These are phyloP conservation scores for Hippocampus comes DNA, from an alignment of 2,113 vertebrate genomes.

Conservation along the genomic window DNA sequence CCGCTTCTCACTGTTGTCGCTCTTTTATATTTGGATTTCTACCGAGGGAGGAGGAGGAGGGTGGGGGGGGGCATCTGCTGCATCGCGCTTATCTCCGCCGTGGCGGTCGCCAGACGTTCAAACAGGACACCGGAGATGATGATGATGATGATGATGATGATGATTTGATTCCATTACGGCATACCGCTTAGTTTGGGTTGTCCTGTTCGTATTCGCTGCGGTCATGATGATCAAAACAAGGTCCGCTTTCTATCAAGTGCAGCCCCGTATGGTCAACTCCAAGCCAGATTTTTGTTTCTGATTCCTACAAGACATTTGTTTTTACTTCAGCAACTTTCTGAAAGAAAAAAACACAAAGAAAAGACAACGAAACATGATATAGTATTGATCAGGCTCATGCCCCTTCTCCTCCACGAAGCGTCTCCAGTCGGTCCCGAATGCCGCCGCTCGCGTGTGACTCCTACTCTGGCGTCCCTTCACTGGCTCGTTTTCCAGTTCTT, in stretches of 20 bases:
- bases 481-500: no score
- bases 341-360: no score
- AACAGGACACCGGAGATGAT: neutral
- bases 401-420: no score
- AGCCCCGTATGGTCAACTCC: no score
- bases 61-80: conserved; percentile 53
- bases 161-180: conserved; percentile 3
- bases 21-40: conserved; percentile 64
- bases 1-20: conserved; percentile 55
- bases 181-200: neutral
- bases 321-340: no score
- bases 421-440: no score
- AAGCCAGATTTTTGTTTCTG: no score
- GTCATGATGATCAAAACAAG: neutral
- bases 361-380: no score
- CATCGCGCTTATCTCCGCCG: conserved; percentile 41
- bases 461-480: no score
- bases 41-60: conserved; percentile 22
- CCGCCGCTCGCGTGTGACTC: no score
- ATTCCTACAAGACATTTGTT: no score
- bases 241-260: neutral
- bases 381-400: no score
- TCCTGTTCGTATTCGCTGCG: neutral
- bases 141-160: neutral
- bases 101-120: conserved; percentile 17